phyloP scores from a whole-genome alignment of 2,113 vertebrate species.

The Vidua macroura region DNA sequence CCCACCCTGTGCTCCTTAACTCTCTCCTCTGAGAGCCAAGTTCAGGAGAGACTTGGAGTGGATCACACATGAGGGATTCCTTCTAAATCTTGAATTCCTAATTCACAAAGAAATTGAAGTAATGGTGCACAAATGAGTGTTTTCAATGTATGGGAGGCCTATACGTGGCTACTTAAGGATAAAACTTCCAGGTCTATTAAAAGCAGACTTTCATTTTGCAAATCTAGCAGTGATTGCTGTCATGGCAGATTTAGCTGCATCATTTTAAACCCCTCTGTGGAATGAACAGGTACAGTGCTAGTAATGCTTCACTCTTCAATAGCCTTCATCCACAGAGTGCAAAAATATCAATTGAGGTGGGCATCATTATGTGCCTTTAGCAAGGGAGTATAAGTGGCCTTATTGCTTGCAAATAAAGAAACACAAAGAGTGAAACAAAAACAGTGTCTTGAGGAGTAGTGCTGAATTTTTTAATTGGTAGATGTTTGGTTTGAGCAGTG shows the following conservation, averaged over 20 bases:
- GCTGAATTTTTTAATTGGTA: not conserved
- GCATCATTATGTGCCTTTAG: not conserved
- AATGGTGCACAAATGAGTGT: conserved; percentile 19
- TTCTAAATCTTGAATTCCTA: not conserved
- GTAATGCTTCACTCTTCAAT: not conserved
- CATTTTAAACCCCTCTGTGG: not conserved
- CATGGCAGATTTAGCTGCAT: not conserved
- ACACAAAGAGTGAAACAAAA: not conserved
- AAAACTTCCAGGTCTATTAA: not conserved
- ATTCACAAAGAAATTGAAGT: conserved; percentile 32
- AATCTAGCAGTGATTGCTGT: not conserved
- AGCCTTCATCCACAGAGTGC: not conserved
- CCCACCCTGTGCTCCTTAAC: not conserved
- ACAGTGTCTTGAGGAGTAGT: not conserved
- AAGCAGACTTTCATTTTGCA: not conserved
- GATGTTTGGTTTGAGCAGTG: not conserved
- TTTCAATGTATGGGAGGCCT: not conserved
- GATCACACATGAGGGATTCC: not conserved
- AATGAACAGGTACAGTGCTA: not conserved
- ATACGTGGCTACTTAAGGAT: accelerated
- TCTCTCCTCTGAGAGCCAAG: not conserved
- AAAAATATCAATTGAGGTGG: not conserved
- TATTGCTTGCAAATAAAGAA: not conserved
- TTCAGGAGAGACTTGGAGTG: not conserved
- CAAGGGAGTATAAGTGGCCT: not conserved